phyloP scores from a whole-genome alignment of 2,888 invertebrate genomes.

The Meiosimyza platycephala region DNA sequence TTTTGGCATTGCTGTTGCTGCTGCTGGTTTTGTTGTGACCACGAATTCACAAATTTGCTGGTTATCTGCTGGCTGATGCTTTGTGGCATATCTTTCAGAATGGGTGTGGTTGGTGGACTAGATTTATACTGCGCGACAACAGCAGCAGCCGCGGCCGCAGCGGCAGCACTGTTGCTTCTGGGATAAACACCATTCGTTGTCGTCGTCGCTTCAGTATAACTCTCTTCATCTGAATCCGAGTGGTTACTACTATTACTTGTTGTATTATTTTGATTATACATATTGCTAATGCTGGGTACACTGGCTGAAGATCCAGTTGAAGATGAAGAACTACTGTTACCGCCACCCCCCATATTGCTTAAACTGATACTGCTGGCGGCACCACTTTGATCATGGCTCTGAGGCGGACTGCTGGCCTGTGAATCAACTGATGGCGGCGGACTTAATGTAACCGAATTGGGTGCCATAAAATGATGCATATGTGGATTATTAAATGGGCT shows the following conservation, averaged over 20 bases:
- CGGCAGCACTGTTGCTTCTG: constrained; percentile 40
- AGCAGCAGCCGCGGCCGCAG: constrained; percentile 51
- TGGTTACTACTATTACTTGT: constrained; percentile 79
- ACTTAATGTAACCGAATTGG: constrained; percentile 89
- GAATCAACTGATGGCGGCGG: constrained; percentile 92
- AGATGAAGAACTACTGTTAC: constrained; percentile 33
- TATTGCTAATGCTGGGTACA: constrained; percentile 34
- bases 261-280: constrained; percentile 46
- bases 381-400: constrained; percentile 69
- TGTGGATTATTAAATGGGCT: constrained; percentile 70
- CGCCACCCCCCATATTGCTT: constrained; percentile 40
- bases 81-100: constrained; percentile 70
- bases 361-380: constrained; percentile 52
- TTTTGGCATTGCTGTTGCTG: constrained; percentile 39
- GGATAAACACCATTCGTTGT: constrained; percentile 40
- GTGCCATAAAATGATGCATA: constrained; percentile 75
- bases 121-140: constrained; percentile 67
- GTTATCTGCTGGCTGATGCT: constrained; percentile 66
- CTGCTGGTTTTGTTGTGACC: constrained; percentile 61
- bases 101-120: constrained; percentile 73
- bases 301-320: constrained; percentile 17
- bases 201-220: constrained; percentile 58
- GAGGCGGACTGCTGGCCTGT: constrained; percentile 87
- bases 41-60: constrained; percentile 66
- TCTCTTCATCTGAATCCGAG: constrained; percentile 87